Evolutionary conservation across 2,888 invertebrate genomes (phyloP).

Genomic region (Phalera bucephala): DNA sequence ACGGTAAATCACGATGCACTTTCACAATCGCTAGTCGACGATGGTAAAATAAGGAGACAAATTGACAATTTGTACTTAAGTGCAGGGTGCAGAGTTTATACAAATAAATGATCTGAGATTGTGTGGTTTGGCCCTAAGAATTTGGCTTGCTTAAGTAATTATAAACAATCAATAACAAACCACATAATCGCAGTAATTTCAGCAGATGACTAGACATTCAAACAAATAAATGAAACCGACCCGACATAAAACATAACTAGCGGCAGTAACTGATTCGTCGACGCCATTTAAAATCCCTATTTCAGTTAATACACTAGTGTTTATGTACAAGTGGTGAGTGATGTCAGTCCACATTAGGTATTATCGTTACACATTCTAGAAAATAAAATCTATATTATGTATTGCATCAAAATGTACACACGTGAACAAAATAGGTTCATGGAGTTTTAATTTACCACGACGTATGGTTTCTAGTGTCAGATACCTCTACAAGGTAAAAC

Average conservation of each 20-base stretch:
- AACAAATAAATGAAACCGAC: conserved; percentile 17
- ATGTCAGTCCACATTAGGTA: conserved; percentile 19
- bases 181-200: conserved; percentile 23
- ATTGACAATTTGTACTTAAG: too few relatives aligned
- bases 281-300: conserved; percentile 26
- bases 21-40: too few relatives aligned
- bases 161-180: conserved; percentile 15
- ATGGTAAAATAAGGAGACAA: too few relatives aligned
- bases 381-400: background rate
- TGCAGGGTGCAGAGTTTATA: too few relatives aligned
- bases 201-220: conserved; percentile 25
- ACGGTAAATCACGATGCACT: too few relatives aligned
- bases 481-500: too few relatives aligned
- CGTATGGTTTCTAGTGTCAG: too few relatives aligned
- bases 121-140: too few relatives aligned
- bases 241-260: conserved; percentile 30
- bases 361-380: conserved; percentile 11
- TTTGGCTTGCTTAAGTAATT: conserved; percentile 8
- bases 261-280: conserved; percentile 29
- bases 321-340: conserved; percentile 12
- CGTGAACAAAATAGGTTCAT: too few relatives aligned
- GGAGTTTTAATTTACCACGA: too few relatives aligned
- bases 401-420: background rate
- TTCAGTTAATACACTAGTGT: conserved; percentile 18
- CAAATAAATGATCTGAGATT: too few relatives aligned